These are phyloP conservation scores for Pelecanus crispus DNA, from an alignment of 2,113 vertebrate genomes.

Conservation along the genomic window DNA sequence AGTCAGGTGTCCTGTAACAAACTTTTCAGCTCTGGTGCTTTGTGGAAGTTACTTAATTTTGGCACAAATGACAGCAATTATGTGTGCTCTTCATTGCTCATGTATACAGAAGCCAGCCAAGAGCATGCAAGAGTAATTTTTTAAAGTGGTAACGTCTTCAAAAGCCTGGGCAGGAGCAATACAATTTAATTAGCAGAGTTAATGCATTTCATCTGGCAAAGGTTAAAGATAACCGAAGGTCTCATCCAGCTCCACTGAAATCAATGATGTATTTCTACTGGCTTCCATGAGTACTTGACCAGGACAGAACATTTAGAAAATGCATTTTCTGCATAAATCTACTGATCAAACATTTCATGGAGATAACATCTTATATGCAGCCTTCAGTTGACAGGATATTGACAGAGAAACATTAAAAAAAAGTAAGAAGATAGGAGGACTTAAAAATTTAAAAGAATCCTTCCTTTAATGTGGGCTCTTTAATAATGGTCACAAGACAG, in stretches of 20 bases:
- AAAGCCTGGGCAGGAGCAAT: not conserved
- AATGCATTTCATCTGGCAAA: not conserved
- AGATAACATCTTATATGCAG: not conserved
- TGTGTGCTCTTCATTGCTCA: not conserved
- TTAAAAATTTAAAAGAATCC: not conserved
- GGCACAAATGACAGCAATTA: not conserved
- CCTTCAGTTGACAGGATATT: not conserved
- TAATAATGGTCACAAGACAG: not conserved
- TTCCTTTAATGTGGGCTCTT: not conserved
- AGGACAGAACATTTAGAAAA: not conserved
- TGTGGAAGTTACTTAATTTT: not conserved
- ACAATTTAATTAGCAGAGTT: not conserved
- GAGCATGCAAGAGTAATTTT: not conserved
- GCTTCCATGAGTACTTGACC: not conserved
- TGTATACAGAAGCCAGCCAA: not conserved
- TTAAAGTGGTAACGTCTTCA: constrained; percentile 10
- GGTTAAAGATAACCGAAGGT: not conserved
- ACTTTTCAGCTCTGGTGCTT: not conserved
- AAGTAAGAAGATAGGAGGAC: not conserved
- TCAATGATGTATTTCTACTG: not conserved
- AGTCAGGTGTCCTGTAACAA: not conserved
- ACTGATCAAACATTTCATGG: not conserved
- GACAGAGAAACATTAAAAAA: not conserved
- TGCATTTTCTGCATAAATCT: not conserved
- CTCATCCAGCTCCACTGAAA: not conserved